A percentile compares a stretch with the other conserved stretches of the same genome.
Evolutionary conservation across 2,113 vertebrate species (phyloP).

Genomic region (Gorsachius goisagi): DNA sequence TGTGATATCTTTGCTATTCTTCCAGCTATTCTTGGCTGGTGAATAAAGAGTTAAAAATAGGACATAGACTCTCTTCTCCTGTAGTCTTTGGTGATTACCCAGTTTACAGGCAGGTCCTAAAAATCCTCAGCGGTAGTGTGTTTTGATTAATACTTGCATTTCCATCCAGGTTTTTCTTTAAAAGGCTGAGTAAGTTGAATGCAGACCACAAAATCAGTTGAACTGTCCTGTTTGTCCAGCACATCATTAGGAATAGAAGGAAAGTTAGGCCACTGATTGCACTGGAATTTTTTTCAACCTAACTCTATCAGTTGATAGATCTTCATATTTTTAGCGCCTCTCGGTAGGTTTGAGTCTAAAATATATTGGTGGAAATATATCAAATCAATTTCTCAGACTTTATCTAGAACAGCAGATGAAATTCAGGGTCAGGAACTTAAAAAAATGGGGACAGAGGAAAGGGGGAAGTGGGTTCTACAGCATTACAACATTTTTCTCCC

Average conservation of each 20-base stretch:
- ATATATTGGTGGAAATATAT: not conserved
- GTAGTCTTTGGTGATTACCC: not conserved
- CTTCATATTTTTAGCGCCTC: not conserved
- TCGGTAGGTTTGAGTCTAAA: not conserved
- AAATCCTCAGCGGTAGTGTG: not conserved
- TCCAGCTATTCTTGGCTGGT: not conserved
- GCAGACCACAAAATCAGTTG: not conserved
- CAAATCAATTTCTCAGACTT: not conserved
- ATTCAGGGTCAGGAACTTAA: not conserved
- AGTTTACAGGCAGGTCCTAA: not conserved
- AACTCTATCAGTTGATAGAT: not conserved
- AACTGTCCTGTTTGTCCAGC: not conserved
- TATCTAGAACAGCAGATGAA: not conserved
- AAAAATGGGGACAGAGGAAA: not conserved
- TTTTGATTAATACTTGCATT: not conserved
- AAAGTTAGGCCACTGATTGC: not conserved
- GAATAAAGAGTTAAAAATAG: conserved; percentile 31
- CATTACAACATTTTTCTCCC: not conserved
- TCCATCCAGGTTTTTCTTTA: not conserved
- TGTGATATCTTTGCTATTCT: not conserved
- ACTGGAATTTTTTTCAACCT: not conserved
- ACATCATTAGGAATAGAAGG: not conserved
- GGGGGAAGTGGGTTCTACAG: not conserved
- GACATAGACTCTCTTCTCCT: not conserved
- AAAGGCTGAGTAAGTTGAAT: not conserved